A percentile compares a stretch with the other conserved stretches of the same genome.
Conservation (phyloP, 2,888 invertebrate species). For the Agriopis marginaria region DNA sequence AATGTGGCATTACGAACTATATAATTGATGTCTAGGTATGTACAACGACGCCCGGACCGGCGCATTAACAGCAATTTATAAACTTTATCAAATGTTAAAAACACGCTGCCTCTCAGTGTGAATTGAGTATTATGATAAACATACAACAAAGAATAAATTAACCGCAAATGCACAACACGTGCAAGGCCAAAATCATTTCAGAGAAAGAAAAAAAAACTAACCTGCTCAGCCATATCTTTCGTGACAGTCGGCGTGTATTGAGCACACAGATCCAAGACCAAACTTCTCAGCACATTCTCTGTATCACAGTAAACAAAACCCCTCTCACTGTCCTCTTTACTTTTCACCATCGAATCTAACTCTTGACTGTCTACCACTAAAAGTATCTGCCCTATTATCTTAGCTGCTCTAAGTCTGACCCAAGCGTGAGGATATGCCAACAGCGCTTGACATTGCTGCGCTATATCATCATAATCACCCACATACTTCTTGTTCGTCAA, state of each 20-base stretch:
- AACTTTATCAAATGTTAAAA: too few relatives aligned
- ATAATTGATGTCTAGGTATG: too few relatives aligned
- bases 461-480: conserved; percentile 85
- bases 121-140: too few relatives aligned
- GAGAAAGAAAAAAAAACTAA: conserved; percentile 45
- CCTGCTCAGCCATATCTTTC: conserved; percentile 91
- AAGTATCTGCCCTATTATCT: conserved; percentile 91
- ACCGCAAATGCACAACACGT: background rate
- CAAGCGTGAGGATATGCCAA: conserved; percentile 94
- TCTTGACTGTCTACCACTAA: conserved; percentile 87
- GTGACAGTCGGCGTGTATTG: conserved; percentile 90
- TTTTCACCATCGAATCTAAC: conserved; percentile 81
- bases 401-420: conserved; percentile 93
- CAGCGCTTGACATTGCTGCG: conserved; percentile 89
- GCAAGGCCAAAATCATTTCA: background rate
- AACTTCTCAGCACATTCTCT: conserved; percentile 86
- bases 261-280: conserved; percentile 91
- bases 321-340: conserved; percentile 69
- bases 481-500: conserved; percentile 81
- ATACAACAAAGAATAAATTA: background rate
- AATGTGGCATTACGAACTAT: too few relatives aligned
- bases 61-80: too few relatives aligned
- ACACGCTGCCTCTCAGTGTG: too few relatives aligned
- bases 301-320: conserved; percentile 89
- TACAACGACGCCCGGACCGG: too few relatives aligned